Evolutionary conservation across 1,140 invertebrate genomes (phyloP), one percentile per base, ranked within the genome.

Genomic region (Proales similis): DNA sequence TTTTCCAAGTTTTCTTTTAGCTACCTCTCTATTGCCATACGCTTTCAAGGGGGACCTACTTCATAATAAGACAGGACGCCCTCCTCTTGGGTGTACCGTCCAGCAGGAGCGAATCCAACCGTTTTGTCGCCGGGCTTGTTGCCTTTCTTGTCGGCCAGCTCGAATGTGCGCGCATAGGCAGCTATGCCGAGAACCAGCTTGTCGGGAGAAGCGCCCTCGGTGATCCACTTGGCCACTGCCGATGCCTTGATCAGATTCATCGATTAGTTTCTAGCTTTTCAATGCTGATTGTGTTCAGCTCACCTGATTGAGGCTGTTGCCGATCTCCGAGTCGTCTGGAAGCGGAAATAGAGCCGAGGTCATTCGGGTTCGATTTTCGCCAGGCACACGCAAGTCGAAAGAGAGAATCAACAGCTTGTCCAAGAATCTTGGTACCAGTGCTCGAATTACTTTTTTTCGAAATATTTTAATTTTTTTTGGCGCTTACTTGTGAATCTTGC

Each of bases 21-120:
- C 7, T n/a, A 32, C 32, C n/a, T 48, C 38, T n/a, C n/a, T n/a
- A n/a, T 49, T 29, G 14, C 2, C 19, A 49, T 30, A 11, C 3
- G 19, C 24, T 32, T n/a, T 30, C 22, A 49, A 30, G 32, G 14
- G 32, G 14, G 20, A 12, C 7, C 12, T 57, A 57, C 51, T 26
- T 57, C 51, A 39, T 42, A 57, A 42, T 57, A 57, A 42, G 51
- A 57, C 3, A 57, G 29, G n/a, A 57, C 51, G 6, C 51, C 51
- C 7, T 5, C 3, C 32, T 57, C 51, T 32, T 57, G 26, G 11
- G 51, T 57, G 20, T 42, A 14, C 4, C 4, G 9, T 27, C 51
- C 51, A 14, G 51, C 24, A 7, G 32, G 17, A 3, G 11, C 51
- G 20, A 26, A 42, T 20, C 51, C 51, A 9, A 24, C 3, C 7